These are phyloP conservation scores for Drosophila merina DNA, from an alignment of 2,888 invertebrate species.

Conservation along the genomic window DNA sequence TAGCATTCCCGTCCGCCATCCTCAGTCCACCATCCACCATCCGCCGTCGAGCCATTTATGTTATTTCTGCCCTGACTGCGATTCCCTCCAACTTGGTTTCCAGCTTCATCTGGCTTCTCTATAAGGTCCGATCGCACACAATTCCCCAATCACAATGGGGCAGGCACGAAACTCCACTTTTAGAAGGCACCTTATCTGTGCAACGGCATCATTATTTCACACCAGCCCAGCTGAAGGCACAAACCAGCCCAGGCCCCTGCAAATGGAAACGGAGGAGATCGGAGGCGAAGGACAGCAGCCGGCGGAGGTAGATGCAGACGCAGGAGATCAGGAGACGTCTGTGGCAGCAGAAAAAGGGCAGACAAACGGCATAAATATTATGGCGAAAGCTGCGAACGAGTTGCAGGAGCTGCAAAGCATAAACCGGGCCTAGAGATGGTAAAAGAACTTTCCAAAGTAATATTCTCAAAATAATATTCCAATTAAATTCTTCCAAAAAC, in stretches of 20 bases:
- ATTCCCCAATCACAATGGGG: slow-evolving; percentile 63
- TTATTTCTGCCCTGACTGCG: slow-evolving; percentile 51
- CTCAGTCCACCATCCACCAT: slow-evolving; percentile 21
- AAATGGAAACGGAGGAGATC: slow-evolving; percentile 12
- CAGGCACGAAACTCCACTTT: slow-evolving; percentile 68
- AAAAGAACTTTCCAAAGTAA: not conserved
- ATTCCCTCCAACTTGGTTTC: slow-evolving; percentile 31
- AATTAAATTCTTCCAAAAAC: not conserved
- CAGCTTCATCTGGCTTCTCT: slow-evolving; percentile 26
- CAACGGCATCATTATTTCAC: slow-evolving; percentile 83
- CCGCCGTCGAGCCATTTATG: slow-evolving; percentile 64
- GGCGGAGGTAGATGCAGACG: slow-evolving; percentile 8
- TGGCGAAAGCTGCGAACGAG: slow-evolving; percentile 59
- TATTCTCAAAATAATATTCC: not conserved
- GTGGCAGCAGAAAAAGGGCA: slow-evolving; percentile 60
- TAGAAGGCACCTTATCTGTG: slow-evolving; percentile 79
- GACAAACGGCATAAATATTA: slow-evolving; percentile 73
- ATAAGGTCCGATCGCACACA: slow-evolving; percentile 53
- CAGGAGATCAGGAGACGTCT: slow-evolving; percentile 23
- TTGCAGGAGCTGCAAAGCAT: slow-evolving; percentile 25
- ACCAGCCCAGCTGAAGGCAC: slow-evolving; percentile 60
- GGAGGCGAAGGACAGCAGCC: not conserved
- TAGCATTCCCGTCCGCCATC: slow-evolving; percentile 47
- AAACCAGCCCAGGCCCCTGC: slow-evolving; percentile 25
- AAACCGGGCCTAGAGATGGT: slow-evolving; percentile 40